Conservation (phyloP, 2,888 invertebrate genomes). For the Slavum lentiscoides region DNA sequence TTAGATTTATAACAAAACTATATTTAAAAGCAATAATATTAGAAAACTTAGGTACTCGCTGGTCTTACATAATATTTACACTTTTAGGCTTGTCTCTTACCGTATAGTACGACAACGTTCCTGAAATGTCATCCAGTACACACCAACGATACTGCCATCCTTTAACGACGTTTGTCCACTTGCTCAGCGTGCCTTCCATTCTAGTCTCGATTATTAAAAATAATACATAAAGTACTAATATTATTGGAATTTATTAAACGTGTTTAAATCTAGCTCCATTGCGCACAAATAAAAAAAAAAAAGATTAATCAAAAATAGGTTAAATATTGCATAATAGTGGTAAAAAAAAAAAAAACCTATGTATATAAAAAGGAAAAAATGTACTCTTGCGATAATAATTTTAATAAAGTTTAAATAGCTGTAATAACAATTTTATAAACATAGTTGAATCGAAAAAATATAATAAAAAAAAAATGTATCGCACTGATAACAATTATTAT, state of each 20-base stretch:
- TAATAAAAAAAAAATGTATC: conserved; percentile 22
- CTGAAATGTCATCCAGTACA: conserved; percentile 95
- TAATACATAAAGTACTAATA: conserved; percentile 25
- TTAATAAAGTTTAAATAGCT: neutral
- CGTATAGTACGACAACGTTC: conserved; percentile 95
- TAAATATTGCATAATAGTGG: conserved; percentile 1
- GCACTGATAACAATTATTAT: conserved; percentile 1
- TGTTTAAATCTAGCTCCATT: conserved; percentile 9
- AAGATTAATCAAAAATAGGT: neutral
- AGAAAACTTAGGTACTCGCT: neutral
- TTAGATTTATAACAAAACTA: no score
- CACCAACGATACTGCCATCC: conserved; percentile 99
- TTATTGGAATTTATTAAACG: conserved; percentile 10
- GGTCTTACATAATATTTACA: neutral
- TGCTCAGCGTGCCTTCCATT: conserved; percentile 93
- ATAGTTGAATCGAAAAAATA: conserved; percentile 1
- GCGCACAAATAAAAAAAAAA: neutral
- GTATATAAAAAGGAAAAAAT: neutral
- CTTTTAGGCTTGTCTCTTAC: conserved; percentile 66
- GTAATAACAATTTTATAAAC: neutral
- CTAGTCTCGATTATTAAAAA: conserved; percentile 24
- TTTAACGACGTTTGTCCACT: conserved; percentile 97
- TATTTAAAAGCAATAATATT: no score
- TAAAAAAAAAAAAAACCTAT: neutral
- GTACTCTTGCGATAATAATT: conserved; percentile 2